phyloP scores from a whole-genome alignment of 2,888 invertebrate species.

The Cephonodes hylas region DNA sequence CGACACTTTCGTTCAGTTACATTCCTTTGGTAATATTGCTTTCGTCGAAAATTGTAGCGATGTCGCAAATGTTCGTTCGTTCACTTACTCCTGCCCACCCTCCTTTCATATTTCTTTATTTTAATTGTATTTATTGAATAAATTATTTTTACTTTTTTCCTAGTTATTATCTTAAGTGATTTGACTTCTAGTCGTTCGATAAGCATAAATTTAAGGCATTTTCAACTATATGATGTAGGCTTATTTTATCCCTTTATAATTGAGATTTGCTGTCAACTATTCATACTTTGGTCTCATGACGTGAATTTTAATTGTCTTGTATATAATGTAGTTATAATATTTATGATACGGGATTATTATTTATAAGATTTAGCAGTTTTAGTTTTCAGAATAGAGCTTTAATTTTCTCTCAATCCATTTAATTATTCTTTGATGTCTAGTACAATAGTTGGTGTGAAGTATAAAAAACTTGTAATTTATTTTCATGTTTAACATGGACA shows the following conservation, averaged over 20 bases:
- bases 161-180: constrained; percentile 4
- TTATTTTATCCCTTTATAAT: not conserved
- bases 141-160: constrained; percentile 10
- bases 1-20: constrained; percentile 16
- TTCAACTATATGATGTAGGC: not conserved
- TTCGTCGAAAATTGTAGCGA: constrained; percentile 29
- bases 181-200: not conserved
- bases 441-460: constrained; percentile 1
- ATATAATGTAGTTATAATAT: not conserved
- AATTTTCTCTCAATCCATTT: constrained; percentile 21
- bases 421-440: constrained; percentile 19
- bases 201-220: not conserved
- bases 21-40: constrained; percentile 11
- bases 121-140: constrained; percentile 2
- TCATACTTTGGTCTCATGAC: not conserved
- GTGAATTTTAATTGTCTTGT: not conserved
- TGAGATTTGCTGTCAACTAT: not conserved
- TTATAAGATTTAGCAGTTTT: constrained; percentile 11
- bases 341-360: not conserved
- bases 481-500: constrained; percentile 62
- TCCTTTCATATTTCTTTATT: constrained; percentile 44
- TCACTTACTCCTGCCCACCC: constrained; percentile 62
- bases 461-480: constrained; percentile 28
- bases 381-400: constrained; percentile 16
- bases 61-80: constrained; percentile 33